Evolutionary conservation across 53 echinoderm and acorn worm genomes (phyloP), one percentile per base, ranked within the genome.

Genomic region (Glandiceps talaboti): DNA sequence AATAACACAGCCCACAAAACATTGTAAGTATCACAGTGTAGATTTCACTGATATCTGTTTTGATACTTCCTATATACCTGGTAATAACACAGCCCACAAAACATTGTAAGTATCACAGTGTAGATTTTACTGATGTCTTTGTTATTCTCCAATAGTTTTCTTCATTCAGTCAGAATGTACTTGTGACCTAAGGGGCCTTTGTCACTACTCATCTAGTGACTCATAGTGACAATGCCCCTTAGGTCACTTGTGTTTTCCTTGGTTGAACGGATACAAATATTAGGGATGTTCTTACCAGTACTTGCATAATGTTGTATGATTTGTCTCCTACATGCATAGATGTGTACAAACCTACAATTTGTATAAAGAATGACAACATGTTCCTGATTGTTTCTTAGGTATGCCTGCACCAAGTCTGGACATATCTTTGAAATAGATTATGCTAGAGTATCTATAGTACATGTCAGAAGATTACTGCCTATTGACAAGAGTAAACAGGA

Each of bases 401-500:
- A 90, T 86, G 97, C 92, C 27, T 90, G 92, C 74, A 92, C 97
- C 32, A 83, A 85, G 28, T 96, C 92, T 27, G 97, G 97, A 25
- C 97, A 96, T 85, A 96, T 96, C 83, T 96, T 96, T 84, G 90
- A 96, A 81, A 89, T 96, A 45, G 97, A 96, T 85, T 92, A 91
- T 76, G 84, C 87, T 1, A 84, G 97, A 30, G 89, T 96, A 74
- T 92, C 92, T 12, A 92, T 96, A 0, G 87, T 88, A 25, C 97
- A 89, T 32, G 87, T 96, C 86, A 86, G 97, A 78, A 81, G 97
- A 29, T 78, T 96, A 26, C 91, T 96, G 0, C 97, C 97, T 27
- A 83, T 88, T 0, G 97, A 90, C 28, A 92, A 92, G 79, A 85
- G 90, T 27, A 86, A 88, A 74, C 86, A 88, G 33, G 92, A 94